These are phyloP conservation scores for Leptosomus discolor DNA, from an alignment of 2,113 vertebrate species.

Conservation along the genomic window DNA sequence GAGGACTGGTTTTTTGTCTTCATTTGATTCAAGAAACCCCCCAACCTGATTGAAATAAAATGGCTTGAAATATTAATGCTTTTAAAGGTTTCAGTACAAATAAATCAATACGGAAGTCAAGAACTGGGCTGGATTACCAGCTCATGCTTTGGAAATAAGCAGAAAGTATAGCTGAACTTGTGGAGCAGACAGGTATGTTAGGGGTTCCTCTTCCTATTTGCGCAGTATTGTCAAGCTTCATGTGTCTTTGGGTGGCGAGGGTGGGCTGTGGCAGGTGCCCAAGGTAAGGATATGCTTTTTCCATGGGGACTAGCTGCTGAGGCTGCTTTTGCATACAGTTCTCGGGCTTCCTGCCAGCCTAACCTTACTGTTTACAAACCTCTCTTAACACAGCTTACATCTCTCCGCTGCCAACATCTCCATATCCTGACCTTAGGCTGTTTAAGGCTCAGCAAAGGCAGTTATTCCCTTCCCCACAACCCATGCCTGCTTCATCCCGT, in stretches of 20 bases:
- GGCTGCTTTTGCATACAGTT: neutral
- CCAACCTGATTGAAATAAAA: neutral
- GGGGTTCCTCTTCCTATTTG: neutral
- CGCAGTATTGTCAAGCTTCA: neutral
- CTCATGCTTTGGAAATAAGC: neutral
- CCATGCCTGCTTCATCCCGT: fast-evolving
- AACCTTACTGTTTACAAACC: neutral
- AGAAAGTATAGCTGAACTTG: neutral
- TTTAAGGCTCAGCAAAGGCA: neutral
- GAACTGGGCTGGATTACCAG: neutral
- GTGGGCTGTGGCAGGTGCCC: neutral
- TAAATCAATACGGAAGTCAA: neutral
- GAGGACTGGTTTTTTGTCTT: neutral
- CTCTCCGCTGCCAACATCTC: neutral
- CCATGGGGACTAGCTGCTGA: neutral
- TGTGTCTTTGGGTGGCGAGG: neutral
- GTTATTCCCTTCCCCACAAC: neutral
- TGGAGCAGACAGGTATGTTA: neutral
- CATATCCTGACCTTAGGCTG: fast-evolving
- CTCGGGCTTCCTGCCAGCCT: neutral
- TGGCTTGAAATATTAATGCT: neutral
- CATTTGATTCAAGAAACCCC: neutral
- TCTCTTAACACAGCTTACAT: neutral
- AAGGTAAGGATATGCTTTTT: neutral
- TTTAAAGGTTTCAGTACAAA: neutral